These are phyloP conservation scores for Spheniscus humboldti DNA, from an alignment of 2,797 vertebrate species.

Conservation along the genomic window DNA sequence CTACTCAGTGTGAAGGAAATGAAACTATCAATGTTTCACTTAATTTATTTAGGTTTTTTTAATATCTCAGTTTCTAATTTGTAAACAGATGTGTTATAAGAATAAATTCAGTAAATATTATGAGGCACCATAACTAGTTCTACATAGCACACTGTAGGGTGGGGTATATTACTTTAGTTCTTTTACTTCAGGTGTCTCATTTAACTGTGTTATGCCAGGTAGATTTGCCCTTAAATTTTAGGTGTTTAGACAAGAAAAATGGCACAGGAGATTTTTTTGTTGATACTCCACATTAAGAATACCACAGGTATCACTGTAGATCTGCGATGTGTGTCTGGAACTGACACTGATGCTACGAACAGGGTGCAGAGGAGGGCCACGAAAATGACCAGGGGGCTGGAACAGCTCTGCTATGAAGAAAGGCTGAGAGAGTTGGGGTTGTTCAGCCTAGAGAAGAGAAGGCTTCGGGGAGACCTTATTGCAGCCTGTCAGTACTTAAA, in stretches of 20 bases:
- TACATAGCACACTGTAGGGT: background rate
- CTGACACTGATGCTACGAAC: background rate
- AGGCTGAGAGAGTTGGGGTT: too few species aligned
- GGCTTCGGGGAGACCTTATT: too few species aligned
- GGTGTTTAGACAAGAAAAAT: background rate
- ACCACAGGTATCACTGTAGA: background rate
- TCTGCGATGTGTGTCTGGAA: background rate
- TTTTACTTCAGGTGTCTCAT: background rate
- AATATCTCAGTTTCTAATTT: background rate
- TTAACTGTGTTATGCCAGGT: background rate
- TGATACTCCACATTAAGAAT: background rate
- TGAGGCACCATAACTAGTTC: background rate
- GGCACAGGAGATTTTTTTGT: background rate
- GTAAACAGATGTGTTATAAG: background rate
- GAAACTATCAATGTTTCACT: background rate
- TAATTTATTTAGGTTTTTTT: background rate
- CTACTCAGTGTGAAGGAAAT: background rate
- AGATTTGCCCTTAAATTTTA: background rate
- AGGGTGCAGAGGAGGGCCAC: too few species aligned
- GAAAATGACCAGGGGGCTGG: too few species aligned
- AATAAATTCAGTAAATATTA: background rate
- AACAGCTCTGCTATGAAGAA: too few species aligned
- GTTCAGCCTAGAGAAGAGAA: too few species aligned
- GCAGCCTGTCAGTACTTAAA: too few species aligned
- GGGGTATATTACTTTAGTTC: background rate